Base-by-base conservation (phyloP, 37 sponge, comb jelly and placozoan genomes). In the Chondrosia reniformis region DNA sequence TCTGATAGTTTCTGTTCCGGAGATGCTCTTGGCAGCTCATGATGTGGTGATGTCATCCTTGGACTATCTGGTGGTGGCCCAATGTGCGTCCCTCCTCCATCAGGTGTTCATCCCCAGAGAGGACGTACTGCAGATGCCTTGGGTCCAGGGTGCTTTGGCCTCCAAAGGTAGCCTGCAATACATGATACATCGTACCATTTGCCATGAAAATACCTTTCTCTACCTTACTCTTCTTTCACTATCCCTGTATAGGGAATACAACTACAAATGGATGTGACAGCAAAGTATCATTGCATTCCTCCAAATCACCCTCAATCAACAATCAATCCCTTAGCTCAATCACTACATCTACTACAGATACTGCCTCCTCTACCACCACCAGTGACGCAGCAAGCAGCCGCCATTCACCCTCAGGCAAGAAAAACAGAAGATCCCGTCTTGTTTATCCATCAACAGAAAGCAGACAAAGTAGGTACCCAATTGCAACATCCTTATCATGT, bases 51-150 rank as follows among this genome's bases (percentile, higher is more conserved):
- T 85, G 82, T 63, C 91, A 38, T 75, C 86, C 0, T 72, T 90
- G 34, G 91, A 90, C 75, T 85, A 75, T 77, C 84, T 90, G 64
- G 78, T 90, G 83, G 91, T 90, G 57, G 91, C 91, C 22, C 91
- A 90, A 72, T 86, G 86, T 79, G 91, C 91, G 46, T 90, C 91
- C 28, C 83, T 90, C 42, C 76, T 82, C 12, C 91, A 90, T 58
- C 77, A 82, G 61, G 76, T 90, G 62, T 62, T 72, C 46, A 79
- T 90, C 8, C 74, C 75, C 40, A 83, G 83, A 9, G 85, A 86
- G 80, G 91, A 90, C 46, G 46, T 90, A 28, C 30, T 86, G 65
- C 86, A 90, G 46, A 77, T 90, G 30, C 91, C 91, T 24, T 90
- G 91, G 91, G 86, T 90, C 42, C 71, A 55, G 19, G 81, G 81